Percentiles rank a stretch among this genome's conserved stretches.
Evolutionary conservation across 2,113 vertebrate genomes (phyloP).

Genomic region (Oostethus manadensis): DNA sequence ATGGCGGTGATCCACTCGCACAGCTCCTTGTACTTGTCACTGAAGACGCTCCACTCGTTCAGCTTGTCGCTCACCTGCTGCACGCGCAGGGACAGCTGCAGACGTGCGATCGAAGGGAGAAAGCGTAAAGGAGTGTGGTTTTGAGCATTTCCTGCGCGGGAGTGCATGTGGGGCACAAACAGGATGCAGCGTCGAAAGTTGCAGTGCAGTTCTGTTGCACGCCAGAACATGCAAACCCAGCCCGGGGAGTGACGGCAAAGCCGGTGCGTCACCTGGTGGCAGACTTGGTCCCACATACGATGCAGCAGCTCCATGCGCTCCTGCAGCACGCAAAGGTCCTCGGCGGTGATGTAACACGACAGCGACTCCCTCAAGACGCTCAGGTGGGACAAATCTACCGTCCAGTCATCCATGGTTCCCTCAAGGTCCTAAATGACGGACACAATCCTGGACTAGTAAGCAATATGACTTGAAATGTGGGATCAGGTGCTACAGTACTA

Average conservation of each 20-base stretch:
- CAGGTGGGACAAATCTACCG: constrained; percentile 82
- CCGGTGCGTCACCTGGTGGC: constrained; percentile 79
- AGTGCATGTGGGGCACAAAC: constrained; percentile 27
- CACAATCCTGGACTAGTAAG: not conserved
- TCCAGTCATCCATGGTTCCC: constrained; percentile 84
- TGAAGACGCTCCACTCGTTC: constrained; percentile 93
- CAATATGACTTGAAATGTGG: fast-evolving
- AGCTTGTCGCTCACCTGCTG: constrained; percentile 87
- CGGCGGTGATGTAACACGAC: constrained; percentile 75
- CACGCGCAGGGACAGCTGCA: constrained; percentile 82
- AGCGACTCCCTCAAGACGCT: constrained; percentile 78
- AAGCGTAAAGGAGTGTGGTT: constrained; percentile 16
- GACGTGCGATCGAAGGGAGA: not conserved
- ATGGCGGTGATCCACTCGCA: constrained; percentile 96
- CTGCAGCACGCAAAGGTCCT: constrained; percentile 86
- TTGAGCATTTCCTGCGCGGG: constrained; percentile 58
- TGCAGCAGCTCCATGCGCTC: constrained; percentile 91
- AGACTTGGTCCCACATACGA: constrained; percentile 93
- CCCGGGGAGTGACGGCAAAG: not conserved
- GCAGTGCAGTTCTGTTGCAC: not conserved
- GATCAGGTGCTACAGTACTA: too few species aligned
- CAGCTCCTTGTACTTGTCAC: constrained; percentile 89
- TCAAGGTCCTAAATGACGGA: constrained; percentile 78
- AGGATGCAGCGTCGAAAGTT: constrained; percentile 50
- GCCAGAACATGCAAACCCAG: not conserved